Percentiles rank a stretch among this genome's conserved stretches.
Conservation (phyloP, 2,113 vertebrate genomes). For the Aldabrachelys gigantea region DNA sequence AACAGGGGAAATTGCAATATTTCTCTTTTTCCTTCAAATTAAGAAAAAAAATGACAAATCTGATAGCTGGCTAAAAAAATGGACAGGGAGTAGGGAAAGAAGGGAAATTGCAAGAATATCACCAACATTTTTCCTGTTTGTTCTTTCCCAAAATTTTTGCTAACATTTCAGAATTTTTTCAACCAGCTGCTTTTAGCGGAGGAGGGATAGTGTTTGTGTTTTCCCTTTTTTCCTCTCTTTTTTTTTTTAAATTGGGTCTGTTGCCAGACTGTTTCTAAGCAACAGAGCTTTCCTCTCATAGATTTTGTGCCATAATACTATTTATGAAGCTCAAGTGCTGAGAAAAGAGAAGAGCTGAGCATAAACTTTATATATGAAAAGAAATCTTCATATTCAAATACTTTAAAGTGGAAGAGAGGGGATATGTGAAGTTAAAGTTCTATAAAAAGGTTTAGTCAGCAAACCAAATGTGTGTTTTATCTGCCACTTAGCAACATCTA, state of each 20-base stretch:
- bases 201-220: not conserved
- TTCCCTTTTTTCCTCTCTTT: not conserved
- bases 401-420: not conserved
- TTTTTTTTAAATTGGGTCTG: not conserved
- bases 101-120: not conserved
- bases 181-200: not conserved
- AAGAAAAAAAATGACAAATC: not conserved
- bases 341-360: not conserved
- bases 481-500: not conserved
- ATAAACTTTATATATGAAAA: not conserved
- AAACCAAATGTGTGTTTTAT: not conserved
- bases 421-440: not conserved
- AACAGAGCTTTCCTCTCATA: slow-evolving; percentile 5
- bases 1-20: not conserved
- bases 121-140: not conserved
- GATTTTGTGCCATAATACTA: not conserved
- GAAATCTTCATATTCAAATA: not conserved
- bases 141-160: not conserved
- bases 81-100: not conserved
- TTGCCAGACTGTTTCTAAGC: slow-evolving; percentile 19
- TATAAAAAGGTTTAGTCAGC: not conserved
- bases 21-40: not conserved
- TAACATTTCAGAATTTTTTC: not conserved
- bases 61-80: not conserved
- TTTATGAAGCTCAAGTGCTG: not conserved